These are phyloP conservation scores for Enteromius argenteus DNA, from an alignment of 2,797 vertebrate species.

Conservation along the genomic window DNA sequence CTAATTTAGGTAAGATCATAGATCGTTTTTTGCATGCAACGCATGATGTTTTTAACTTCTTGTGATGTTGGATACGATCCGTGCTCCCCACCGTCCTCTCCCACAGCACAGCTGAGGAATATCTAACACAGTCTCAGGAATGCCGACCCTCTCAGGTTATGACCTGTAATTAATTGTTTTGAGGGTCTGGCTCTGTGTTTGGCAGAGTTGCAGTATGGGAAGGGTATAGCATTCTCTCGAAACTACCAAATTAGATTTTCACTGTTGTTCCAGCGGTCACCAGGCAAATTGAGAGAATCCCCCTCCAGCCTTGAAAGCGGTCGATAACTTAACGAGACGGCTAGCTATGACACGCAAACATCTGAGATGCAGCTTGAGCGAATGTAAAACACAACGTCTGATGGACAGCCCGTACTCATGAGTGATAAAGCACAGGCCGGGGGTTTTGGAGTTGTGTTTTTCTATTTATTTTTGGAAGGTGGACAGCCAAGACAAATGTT, in stretches of 20 bases:
- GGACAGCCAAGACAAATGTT: conserved; percentile 59
- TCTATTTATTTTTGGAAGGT: conserved; percentile 22
- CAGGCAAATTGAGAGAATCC: conserved; percentile 70
- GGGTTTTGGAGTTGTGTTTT: conserved; percentile 37
- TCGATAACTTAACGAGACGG: conserved; percentile 24
- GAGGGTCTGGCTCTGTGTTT: conserved; percentile 68
- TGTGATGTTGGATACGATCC: conserved; percentile 50
- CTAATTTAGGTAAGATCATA: conserved; percentile 36
- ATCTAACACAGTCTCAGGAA: conserved; percentile 56
- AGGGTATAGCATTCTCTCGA: conserved; percentile 64
- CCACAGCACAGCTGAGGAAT: conserved; percentile 53
- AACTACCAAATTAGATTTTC: conserved; percentile 64
- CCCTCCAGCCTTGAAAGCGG: conserved; percentile 54
- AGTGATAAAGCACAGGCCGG: conserved; percentile 57
- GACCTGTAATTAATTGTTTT: conserved; percentile 66
- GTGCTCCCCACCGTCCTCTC: background rate
- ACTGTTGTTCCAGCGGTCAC: conserved; percentile 67
- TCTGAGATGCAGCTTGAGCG: conserved; percentile 34
- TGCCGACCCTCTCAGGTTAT: conserved; percentile 58
- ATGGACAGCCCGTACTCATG: conserved; percentile 30
- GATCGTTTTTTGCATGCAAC: conserved; percentile 14
- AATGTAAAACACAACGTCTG: conserved; percentile 3
- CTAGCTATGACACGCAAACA: conserved; percentile 38
- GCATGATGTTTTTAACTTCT: conserved; percentile 50
- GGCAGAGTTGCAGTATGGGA: conserved; percentile 69